phyloP scores from a whole-genome alignment of 2,888 invertebrate species.

The Gortyna flavago region DNA sequence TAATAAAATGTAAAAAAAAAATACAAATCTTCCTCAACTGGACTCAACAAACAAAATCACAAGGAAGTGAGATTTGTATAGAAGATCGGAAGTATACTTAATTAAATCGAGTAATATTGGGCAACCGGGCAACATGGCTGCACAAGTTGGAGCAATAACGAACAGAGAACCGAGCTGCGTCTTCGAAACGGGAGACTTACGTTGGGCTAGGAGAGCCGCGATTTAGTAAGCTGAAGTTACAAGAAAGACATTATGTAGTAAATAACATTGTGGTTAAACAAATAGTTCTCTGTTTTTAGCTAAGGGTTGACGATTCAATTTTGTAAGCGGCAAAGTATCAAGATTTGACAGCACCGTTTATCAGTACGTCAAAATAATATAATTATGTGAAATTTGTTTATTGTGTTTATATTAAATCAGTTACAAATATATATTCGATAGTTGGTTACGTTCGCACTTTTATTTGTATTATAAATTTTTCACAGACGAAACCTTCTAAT shows the following conservation, averaged over 20 bases:
- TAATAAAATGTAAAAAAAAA: neutral
- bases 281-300: neutral
- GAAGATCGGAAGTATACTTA: constrained; percentile 48
- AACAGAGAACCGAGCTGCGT: constrained; percentile 41
- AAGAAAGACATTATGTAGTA: neutral
- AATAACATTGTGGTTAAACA: neutral
- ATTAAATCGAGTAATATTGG: constrained; percentile 61
- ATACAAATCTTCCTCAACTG: neutral
- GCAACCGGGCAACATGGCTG: constrained; percentile 42
- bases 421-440: neutral
- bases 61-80: constrained; percentile 28
- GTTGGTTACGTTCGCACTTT: neutral
- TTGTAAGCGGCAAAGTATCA: neutral
- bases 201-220: constrained; percentile 29
- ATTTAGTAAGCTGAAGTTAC: neutral
- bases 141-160: constrained; percentile 59
- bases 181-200: constrained; percentile 44
- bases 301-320: neutral
- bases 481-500: neutral
- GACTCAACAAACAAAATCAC: constrained; percentile 20
- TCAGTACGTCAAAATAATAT: neutral
- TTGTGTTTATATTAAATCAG: neutral
- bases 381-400: neutral
- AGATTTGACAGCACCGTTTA: neutral
- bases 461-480: neutral